Evolutionary conservation across 2,888 invertebrate species (phyloP).

Genomic region (Frankliniella fusca): DNA sequence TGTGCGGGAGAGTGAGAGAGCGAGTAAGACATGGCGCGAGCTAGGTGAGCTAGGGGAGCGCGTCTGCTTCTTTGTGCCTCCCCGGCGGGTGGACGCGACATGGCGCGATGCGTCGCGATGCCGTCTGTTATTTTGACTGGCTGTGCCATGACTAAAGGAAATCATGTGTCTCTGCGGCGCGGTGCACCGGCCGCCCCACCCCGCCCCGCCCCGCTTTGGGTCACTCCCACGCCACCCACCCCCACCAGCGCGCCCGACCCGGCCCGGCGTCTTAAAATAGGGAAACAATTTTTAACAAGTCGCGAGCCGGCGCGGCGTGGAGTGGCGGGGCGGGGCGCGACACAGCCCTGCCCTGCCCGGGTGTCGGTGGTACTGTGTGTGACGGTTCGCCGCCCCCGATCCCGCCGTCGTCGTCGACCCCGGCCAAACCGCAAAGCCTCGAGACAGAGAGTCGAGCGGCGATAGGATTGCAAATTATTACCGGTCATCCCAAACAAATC

Average conservation of each 20-base stretch:
- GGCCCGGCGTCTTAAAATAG: slow-evolving; percentile 12
- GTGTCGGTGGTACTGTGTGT: neutral
- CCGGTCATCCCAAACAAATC: too few relatives aligned
- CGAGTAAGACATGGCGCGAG: too few relatives aligned
- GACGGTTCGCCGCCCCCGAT: too few relatives aligned
- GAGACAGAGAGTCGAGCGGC: too few relatives aligned
- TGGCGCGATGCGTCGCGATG: neutral
- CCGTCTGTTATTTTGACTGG: slow-evolving; percentile 2
- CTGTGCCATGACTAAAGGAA: slow-evolving; percentile 6
- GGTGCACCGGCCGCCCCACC: neutral
- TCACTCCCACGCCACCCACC: slow-evolving; percentile 1
- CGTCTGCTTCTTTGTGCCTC: too few relatives aligned
- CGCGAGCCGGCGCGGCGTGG: neutral
- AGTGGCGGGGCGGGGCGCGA: neutral
- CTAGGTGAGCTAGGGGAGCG: too few relatives aligned
- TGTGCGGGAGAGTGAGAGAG: too few relatives aligned
- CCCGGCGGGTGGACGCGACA: neutral
- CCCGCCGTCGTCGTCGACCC: too few relatives aligned
- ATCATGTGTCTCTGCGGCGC: slow-evolving; percentile 7
- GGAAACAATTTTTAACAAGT: slow-evolving; percentile 25
- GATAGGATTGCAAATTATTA: too few relatives aligned
- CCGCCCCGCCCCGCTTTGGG: neutral
- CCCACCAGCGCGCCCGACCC: neutral
- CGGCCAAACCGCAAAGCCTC: too few relatives aligned
- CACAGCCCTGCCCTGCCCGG: neutral